phyloP scores from a whole-genome alignment of 2,888 invertebrate species.

The Gisinianus flammeolus region DNA sequence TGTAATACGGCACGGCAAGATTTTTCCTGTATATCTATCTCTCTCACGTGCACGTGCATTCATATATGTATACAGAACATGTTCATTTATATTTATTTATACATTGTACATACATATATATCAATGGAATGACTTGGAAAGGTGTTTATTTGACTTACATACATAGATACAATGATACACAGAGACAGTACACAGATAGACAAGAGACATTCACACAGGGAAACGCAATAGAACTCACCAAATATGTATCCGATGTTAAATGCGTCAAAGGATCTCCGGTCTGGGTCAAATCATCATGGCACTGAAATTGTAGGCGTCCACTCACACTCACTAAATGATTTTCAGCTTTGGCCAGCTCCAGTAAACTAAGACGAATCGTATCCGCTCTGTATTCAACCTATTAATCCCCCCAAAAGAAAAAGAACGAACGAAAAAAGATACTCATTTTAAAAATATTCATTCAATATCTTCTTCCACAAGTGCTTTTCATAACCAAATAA shows the following conservation, averaged over 20 bases:
- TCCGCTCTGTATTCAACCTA: slow-evolving; percentile 94
- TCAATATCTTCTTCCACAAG: too few relatives aligned
- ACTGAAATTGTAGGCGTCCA: slow-evolving; percentile 85
- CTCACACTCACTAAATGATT: slow-evolving; percentile 81
- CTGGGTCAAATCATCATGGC: slow-evolving; percentile 70
- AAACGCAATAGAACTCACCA: slow-evolving; percentile 69
- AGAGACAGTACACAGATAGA: neutral
- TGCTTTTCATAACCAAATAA: too few relatives aligned
- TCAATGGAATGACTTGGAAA: too few relatives aligned
- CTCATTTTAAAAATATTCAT: too few relatives aligned
- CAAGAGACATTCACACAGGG: neutral
- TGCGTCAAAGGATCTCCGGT: slow-evolving; percentile 90
- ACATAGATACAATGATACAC: neutral
- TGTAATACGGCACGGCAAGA: neutral
- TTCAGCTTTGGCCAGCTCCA: slow-evolving; percentile 84
- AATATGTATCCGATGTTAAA: slow-evolving; percentile 86
- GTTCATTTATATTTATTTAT: too few relatives aligned
- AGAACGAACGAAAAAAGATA: neutral
- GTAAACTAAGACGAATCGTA: slow-evolving; percentile 82
- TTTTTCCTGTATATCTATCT: neutral
- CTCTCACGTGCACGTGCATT: neutral
- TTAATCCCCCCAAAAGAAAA: slow-evolving; percentile 45
- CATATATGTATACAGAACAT: neutral
- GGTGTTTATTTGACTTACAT: too few relatives aligned
- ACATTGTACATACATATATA: too few relatives aligned